Conservation (phyloP, 1,140 invertebrate species). For the Delia radicum region DNA sequence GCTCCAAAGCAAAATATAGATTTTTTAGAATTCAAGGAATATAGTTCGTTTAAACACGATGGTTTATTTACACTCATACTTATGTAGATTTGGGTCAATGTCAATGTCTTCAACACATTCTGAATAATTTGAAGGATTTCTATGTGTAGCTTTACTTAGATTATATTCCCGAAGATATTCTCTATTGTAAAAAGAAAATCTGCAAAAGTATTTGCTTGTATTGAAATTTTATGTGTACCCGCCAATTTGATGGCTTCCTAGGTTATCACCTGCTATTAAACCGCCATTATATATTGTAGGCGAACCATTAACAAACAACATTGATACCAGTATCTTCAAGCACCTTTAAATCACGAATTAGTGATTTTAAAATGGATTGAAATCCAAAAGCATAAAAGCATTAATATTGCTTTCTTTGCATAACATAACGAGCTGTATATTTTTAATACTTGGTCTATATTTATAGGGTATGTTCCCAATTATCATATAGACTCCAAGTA, state of each 20-base stretch:
- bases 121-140: background rate
- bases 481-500: slow-evolving; percentile 19
- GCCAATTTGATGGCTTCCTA: slow-evolving; percentile 19
- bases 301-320: background rate
- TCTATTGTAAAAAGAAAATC: slow-evolving; percentile 10
- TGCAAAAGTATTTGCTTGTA: slow-evolving; percentile 4
- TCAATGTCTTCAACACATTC: background rate
- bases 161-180: background rate
- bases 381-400: slow-evolving; percentile 13
- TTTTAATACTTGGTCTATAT: slow-evolving; percentile 12
- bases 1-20: too few relatives aligned
- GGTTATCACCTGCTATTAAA: slow-evolving; percentile 6
- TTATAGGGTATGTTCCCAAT: slow-evolving; percentile 11
- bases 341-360: slow-evolving; percentile 6
- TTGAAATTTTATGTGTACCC: slow-evolving; percentile 16
- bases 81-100: background rate
- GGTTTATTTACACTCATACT: background rate
- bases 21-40: too few relatives aligned
- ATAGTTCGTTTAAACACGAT: background rate
- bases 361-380: slow-evolving; percentile 2
- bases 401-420: slow-evolving; percentile 17
- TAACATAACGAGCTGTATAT: slow-evolving; percentile 21
- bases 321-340: slow-evolving; percentile 3
- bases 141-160: background rate
- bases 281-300: background rate